A percentile compares a stretch with the other conserved stretches of the same genome.
Evolutionary conservation across 2,797 vertebrate genomes (phyloP).

Genomic region (Tiaroga cobitis): DNA sequence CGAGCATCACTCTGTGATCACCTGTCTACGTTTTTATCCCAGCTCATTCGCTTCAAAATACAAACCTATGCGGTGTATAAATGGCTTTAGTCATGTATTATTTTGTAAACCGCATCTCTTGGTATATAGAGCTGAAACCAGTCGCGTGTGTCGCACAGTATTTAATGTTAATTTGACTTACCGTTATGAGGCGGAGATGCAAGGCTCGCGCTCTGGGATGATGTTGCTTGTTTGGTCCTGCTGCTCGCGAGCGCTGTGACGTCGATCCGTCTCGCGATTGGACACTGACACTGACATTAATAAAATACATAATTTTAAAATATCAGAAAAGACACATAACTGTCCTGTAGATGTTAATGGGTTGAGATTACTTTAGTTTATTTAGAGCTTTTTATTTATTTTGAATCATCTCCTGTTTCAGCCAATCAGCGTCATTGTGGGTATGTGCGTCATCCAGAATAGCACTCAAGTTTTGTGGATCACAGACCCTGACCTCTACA

Average conservation of each 20-base stretch:
- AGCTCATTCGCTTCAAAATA: neutral
- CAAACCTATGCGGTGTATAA: neutral
- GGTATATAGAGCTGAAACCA: neutral
- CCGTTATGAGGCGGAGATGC: conserved; percentile 74
- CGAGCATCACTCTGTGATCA: conserved; percentile 32
- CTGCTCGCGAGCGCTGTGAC: conserved; percentile 69
- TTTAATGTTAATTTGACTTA: conserved; percentile 62
- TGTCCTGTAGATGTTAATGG: neutral
- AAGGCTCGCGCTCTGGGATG: conserved; percentile 47
- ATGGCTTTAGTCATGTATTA: neutral
- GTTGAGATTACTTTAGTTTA: neutral
- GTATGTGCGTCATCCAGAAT: neutral
- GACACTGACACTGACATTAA: neutral
- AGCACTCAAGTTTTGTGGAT: too few relatives aligned
- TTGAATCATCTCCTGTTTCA: neutral
- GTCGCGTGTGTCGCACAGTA: neutral
- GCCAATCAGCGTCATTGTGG: conserved; percentile 1
- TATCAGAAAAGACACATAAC: neutral
- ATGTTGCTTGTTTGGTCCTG: conserved; percentile 50
- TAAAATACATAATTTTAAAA: neutral
- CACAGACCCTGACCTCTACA: too few relatives aligned
- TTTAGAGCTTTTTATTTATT: neutral
- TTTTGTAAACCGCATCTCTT: neutral
- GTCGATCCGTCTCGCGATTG: conserved; percentile 70
- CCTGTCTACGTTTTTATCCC: conserved; percentile 42